Base-by-base conservation (phyloP, 1,140 invertebrate genomes). In the silkworm (Bombyx mori) region DNA sequence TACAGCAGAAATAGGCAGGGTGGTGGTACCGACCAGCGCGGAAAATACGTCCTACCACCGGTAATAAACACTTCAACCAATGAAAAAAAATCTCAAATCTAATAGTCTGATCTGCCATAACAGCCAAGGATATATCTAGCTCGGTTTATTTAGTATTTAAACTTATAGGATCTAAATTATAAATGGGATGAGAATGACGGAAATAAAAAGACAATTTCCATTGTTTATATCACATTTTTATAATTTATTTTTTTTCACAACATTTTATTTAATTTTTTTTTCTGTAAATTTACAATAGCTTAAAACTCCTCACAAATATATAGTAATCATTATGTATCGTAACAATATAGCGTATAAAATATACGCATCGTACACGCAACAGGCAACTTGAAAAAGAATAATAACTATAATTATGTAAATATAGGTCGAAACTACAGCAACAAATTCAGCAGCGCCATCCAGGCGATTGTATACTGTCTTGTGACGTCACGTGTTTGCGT, bases 201-300 rank as follows among this genome's bases (percentile, higher is more conserved):
- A 61, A 66, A 62, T 58, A 18, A 77, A 86, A 83, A 82, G 68
- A 78, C 72, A 75, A 70, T 74, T 63, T 52, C 73, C 71, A 76
- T 66, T 81, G 80, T 87, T 85, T 86, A 85, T 84, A 85, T 85
- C 82, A 85, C 78, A 77, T 87, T 85, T 87, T 87, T 85, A 83
- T 82, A 83, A 81, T 83, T 86, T 84, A 82, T 83, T 87, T 57
- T 35, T 35, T 51, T 87, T 87, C 82, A 84, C 82, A 86, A 86
- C 83, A 84, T 85, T 85, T 87, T 83, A 81, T 81, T 82, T 84
- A 82, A 72, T 85, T 86, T 61, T 35, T 18, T 35, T 51, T 87
- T 87, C 82, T 87, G 84, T 86, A 87, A 87, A 87, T 87, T 87
- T 87, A 87, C 84, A 84, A 84, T 87, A 85, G 80, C 83, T 86